Percentiles rank a stretch among this genome's conserved stretches.
Evolutionary conservation across 2,888 invertebrate species (phyloP).

Genomic region (Epirrita christyi): DNA sequence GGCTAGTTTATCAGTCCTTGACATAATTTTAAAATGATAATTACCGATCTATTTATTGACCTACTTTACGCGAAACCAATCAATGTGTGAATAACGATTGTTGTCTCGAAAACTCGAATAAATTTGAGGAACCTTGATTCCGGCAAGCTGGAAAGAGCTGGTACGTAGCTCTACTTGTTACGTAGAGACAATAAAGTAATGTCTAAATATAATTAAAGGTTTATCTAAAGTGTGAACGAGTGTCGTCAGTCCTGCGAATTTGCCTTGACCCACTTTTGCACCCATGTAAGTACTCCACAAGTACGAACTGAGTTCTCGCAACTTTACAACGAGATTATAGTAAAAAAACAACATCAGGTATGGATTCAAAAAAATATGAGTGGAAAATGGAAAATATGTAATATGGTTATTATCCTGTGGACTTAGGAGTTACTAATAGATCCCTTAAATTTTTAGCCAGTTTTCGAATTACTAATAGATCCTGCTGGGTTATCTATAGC

Average conservation of each 20-base stretch:
- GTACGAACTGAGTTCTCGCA: constrained; percentile 54
- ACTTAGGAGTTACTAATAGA: too few relatives aligned
- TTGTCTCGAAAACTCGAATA: neutral
- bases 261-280: constrained; percentile 79
- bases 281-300: constrained; percentile 38
- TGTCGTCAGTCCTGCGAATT: constrained; percentile 62
- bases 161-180: neutral
- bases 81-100: constrained; percentile 4
- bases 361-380: too few relatives aligned
- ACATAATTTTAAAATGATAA: constrained; percentile 45
- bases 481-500: too few relatives aligned
- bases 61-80: constrained; percentile 30
- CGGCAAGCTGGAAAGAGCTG: neutral
- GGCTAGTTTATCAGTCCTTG: constrained; percentile 49
- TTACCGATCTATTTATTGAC: constrained; percentile 35
- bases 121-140: neutral
- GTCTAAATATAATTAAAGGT: constrained; percentile 51
- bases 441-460: too few relatives aligned
- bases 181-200: constrained; percentile 31
- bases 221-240: constrained; percentile 61
- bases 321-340: constrained; percentile 48
- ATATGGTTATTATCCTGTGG: too few relatives aligned
- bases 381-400: too few relatives aligned
- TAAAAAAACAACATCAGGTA: too few relatives aligned
- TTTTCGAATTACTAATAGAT: too few relatives aligned